Percentiles rank a stretch among this genome's conserved stretches.
These are phyloP conservation scores for Oscheius myriophilus DNA, from an alignment of 2,888 invertebrate genomes.

Conservation along the genomic window DNA sequence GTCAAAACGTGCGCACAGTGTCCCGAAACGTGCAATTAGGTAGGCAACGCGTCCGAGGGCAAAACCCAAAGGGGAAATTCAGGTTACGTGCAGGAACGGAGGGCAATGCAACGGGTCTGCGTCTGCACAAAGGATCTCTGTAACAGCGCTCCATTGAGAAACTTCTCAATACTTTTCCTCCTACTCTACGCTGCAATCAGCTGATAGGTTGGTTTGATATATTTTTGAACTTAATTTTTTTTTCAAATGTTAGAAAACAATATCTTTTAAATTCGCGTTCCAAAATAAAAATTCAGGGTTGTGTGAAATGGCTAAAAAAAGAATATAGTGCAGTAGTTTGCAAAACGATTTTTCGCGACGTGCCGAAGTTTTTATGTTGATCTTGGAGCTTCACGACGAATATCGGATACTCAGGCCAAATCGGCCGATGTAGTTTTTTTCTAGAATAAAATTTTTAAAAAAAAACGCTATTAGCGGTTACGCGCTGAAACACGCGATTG, in stretches of 20 bases:
- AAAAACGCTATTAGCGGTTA: too few species aligned
- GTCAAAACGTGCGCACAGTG: slow-evolving; percentile 62
- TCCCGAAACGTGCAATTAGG: slow-evolving; percentile 59
- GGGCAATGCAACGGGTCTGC: slow-evolving; percentile 63
- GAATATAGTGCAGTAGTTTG: too few species aligned
- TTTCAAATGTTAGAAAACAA: slow-evolving; percentile 1
- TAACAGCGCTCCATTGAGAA: slow-evolving; percentile 34
- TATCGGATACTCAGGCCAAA: too few species aligned
- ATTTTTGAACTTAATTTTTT: slow-evolving; percentile 1
- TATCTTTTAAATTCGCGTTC: background rate
- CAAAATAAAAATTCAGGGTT: too few species aligned
- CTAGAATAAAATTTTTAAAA: too few species aligned
- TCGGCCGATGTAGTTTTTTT: too few species aligned
- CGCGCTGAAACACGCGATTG: too few species aligned
- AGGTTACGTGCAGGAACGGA: slow-evolving; percentile 60
- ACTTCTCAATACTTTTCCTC: slow-evolving; percentile 7
- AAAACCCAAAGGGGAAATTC: slow-evolving; percentile 1
- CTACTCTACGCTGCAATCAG: slow-evolving; percentile 13
- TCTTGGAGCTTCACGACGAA: too few species aligned
- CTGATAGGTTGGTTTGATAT: background rate
- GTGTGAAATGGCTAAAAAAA: too few species aligned
- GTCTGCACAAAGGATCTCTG: slow-evolving; percentile 62
- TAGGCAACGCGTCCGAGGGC: background rate
- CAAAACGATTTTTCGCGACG: too few species aligned
- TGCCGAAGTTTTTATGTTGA: too few species aligned